These are phyloP conservation scores for Antitype chi DNA, from an alignment of 2,888 invertebrate species.

Conservation along the genomic window DNA sequence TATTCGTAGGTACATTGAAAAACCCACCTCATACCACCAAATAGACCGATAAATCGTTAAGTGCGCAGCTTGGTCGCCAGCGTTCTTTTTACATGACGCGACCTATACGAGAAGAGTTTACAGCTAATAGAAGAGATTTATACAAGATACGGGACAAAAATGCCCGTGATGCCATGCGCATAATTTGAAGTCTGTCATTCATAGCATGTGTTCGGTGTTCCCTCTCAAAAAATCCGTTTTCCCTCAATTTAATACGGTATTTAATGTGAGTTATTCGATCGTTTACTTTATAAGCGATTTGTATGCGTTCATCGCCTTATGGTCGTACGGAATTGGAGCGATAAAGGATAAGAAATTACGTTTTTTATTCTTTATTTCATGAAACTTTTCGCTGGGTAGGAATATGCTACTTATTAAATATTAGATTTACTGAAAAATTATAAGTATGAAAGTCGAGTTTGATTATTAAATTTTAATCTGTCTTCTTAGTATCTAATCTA, in stretches of 20 bases:
- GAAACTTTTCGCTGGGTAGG: background rate
- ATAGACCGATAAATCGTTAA: too few species aligned
- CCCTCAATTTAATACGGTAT: slow-evolving; percentile 9
- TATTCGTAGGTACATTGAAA: too few species aligned
- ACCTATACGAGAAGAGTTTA: slow-evolving; percentile 11
- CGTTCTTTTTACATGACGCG: too few species aligned
- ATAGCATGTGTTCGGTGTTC: slow-evolving; percentile 27
- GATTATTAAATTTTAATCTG: background rate
- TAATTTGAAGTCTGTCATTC: slow-evolving; percentile 52
- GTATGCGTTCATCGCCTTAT: slow-evolving; percentile 23
- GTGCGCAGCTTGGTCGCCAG: too few species aligned
- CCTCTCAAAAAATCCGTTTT: slow-evolving; percentile 22
- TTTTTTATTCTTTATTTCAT: background rate
- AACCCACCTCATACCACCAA: too few species aligned
- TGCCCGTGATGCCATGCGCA: slow-evolving; percentile 36
- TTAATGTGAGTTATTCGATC: slow-evolving; percentile 35
- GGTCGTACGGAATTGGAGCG: slow-evolving; percentile 7
- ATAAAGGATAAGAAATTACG: slow-evolving; percentile 7
- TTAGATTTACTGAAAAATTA: background rate
- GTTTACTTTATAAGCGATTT: slow-evolving; percentile 41
- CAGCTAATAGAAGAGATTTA: slow-evolving; percentile 36
- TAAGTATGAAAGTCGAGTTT: background rate
- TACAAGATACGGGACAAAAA: slow-evolving; percentile 34
- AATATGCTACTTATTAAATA: background rate
- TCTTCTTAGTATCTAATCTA: too few species aligned